Conservation (phyloP, 2,888 invertebrate genomes). For the Lapara coniferarum region DNA sequence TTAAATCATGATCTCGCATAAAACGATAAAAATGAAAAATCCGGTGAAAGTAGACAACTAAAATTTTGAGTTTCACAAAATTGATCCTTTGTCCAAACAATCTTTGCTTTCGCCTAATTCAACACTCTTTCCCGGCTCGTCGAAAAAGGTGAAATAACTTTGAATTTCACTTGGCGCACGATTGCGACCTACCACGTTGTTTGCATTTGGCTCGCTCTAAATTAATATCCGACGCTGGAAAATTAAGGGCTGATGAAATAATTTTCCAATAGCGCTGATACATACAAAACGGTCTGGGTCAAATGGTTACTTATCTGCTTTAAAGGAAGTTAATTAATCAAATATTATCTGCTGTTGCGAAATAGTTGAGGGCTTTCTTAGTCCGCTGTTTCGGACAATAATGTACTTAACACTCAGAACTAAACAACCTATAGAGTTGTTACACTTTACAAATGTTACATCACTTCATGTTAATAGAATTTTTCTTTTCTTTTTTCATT, state of each 20-base stretch:
- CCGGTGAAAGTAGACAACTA: slow-evolving; percentile 46
- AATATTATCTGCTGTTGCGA: not conserved
- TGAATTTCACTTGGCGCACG: slow-evolving; percentile 46
- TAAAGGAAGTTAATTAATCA: not conserved
- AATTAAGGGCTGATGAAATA: slow-evolving; percentile 55
- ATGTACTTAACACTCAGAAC: no score
- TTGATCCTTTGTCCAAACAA: slow-evolving; percentile 59
- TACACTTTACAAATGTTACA: no score
- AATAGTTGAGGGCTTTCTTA: no score
- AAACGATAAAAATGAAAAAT: slow-evolving; percentile 38
- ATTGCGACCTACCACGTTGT: slow-evolving; percentile 51
- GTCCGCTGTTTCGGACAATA: no score
- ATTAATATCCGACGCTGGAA: slow-evolving; percentile 60
- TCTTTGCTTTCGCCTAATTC: slow-evolving; percentile 60
- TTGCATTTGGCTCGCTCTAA: slow-evolving; percentile 53
- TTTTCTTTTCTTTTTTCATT: no score
- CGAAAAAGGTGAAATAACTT: slow-evolving; percentile 53
- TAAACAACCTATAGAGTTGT: no score
- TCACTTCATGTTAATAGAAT: no score
- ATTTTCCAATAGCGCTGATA: slow-evolving; percentile 48
- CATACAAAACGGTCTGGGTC: slow-evolving; percentile 21
- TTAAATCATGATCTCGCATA: slow-evolving; percentile 29
- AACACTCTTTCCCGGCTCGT: slow-evolving; percentile 53
- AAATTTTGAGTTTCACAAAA: slow-evolving; percentile 51
- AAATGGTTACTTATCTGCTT: not conserved